Conservation (phyloP, 2,113 vertebrate genomes). For the Triplophysa rosa region DNA sequence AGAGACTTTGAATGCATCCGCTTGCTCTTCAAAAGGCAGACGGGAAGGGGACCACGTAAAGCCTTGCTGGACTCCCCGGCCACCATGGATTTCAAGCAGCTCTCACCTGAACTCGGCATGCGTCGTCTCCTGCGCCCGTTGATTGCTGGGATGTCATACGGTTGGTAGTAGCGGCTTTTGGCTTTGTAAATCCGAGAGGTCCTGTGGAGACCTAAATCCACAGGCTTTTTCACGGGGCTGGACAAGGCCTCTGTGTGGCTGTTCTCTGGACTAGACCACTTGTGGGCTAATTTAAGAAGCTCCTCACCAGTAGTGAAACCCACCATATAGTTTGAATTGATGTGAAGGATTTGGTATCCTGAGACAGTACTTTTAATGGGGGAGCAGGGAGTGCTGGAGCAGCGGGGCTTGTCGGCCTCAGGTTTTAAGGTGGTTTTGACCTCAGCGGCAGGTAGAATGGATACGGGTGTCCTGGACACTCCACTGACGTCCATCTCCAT, state of each 20-base stretch:
- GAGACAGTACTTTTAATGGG: slow-evolving; percentile 86
- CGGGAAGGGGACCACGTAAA: slow-evolving; percentile 83
- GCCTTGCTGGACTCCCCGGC: slow-evolving; percentile 80
- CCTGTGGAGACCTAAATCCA: slow-evolving; percentile 79
- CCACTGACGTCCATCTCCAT: slow-evolving; percentile 93
- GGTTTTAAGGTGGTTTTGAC: slow-evolving; percentile 74
- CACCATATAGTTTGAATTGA: slow-evolving; percentile 96
- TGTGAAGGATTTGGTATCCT: slow-evolving; percentile 94
- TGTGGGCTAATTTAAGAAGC: slow-evolving; percentile 89
- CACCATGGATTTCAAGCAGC: slow-evolving; percentile 80
- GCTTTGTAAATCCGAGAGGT: slow-evolving; percentile 85
- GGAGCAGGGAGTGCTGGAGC: slow-evolving; percentile 92
- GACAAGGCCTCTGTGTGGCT: slow-evolving; percentile 67
- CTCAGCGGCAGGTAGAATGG: slow-evolving; percentile 82
- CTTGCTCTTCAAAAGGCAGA: slow-evolving; percentile 91
- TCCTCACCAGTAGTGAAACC: slow-evolving; percentile 94
- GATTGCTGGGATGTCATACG: slow-evolving; percentile 89
- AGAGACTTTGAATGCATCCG: slow-evolving; percentile 91
- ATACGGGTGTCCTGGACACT: slow-evolving; percentile 78
- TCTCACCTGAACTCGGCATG: slow-evolving; percentile 95
- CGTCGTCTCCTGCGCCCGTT: slow-evolving; percentile 84
- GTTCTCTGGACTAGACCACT: slow-evolving; percentile 80
- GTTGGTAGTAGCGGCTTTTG: slow-evolving; percentile 89
- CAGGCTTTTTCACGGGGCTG: slow-evolving; percentile 75
- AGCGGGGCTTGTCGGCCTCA: slow-evolving; percentile 87